phyloP scores from a whole-genome alignment of 2,888 invertebrate genomes.

The Biston stratarius region DNA sequence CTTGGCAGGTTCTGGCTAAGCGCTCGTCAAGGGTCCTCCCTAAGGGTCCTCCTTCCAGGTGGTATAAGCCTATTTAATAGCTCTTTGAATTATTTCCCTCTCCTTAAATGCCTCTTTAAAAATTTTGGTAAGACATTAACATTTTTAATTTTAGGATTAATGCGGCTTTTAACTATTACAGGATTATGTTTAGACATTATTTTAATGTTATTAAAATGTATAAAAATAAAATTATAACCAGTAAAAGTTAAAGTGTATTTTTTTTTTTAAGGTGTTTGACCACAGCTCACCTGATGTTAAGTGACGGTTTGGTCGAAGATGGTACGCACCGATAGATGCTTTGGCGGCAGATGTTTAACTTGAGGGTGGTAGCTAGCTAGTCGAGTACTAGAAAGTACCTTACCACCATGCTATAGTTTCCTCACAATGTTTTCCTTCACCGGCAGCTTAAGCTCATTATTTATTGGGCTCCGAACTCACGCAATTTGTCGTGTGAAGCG shows the following conservation, averaged over 20 bases:
- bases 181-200: slow-evolving; percentile 1
- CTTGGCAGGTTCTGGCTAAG: slow-evolving; percentile 5
- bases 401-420: too few relatives aligned
- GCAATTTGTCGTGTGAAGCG: too few relatives aligned
- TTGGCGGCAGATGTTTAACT: too few relatives aligned
- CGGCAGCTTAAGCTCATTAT: too few relatives aligned
- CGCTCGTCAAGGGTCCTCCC: slow-evolving; percentile 4
- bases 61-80: slow-evolving; percentile 35
- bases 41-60: slow-evolving; percentile 24
- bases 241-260: neutral
- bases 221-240: neutral
- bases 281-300: too few relatives aligned
- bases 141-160: slow-evolving; percentile 38
- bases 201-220: neutral
- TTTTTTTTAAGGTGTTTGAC: too few relatives aligned
- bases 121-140: slow-evolving; percentile 34
- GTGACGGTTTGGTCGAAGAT: too few relatives aligned
- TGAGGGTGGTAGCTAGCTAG: too few relatives aligned
- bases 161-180: slow-evolving; percentile 14
- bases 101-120: slow-evolving; percentile 36
- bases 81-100: slow-evolving; percentile 38
- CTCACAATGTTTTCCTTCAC: too few relatives aligned
- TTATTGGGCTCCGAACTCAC: too few relatives aligned
- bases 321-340: too few relatives aligned
- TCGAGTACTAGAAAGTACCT: too few relatives aligned